These are phyloP conservation scores for Oryzias dopingdopingensis DNA, from an alignment of 2,797 vertebrate genomes.

Conservation along the genomic window DNA sequence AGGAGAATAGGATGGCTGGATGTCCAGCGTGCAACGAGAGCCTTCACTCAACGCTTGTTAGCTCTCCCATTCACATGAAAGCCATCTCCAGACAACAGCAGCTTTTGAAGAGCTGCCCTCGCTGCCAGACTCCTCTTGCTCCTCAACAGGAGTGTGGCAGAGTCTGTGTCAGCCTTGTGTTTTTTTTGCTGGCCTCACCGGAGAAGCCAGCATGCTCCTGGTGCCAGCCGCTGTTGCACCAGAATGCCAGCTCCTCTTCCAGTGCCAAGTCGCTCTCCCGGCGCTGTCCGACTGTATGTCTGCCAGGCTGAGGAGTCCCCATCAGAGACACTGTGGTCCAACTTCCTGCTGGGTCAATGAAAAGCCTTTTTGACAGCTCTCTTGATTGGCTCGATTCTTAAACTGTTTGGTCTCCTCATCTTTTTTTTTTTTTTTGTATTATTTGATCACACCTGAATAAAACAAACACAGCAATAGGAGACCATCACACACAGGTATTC, in stretches of 20 bases:
- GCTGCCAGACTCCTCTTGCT: slow-evolving; percentile 68
- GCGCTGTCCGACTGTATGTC: slow-evolving; percentile 67
- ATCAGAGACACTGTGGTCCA: slow-evolving; percentile 60
- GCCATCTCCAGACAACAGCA: slow-evolving; percentile 67
- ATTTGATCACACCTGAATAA: slow-evolving; percentile 29
- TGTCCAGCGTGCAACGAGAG: slow-evolving; percentile 58
- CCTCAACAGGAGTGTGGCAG: slow-evolving; percentile 66
- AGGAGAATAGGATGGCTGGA: slow-evolving; percentile 64
- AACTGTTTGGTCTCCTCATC: slow-evolving; percentile 38
- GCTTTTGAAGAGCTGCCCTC: slow-evolving; percentile 67
- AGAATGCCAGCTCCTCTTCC: slow-evolving; percentile 52
- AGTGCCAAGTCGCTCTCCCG: slow-evolving; percentile 62
- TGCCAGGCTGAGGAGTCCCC: slow-evolving; percentile 70
- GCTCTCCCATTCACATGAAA: slow-evolving; percentile 69
- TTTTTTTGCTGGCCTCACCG: slow-evolving; percentile 49
- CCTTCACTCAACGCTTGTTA: slow-evolving; percentile 68
- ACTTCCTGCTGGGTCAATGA: slow-evolving; percentile 66
- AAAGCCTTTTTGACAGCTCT: slow-evolving; percentile 75
- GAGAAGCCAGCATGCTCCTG: slow-evolving; percentile 53
- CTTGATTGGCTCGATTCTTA: slow-evolving; percentile 59
- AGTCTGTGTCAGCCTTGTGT: slow-evolving; percentile 48
- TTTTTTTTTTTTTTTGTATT: slow-evolving; percentile 14
- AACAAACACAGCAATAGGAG: not conserved
- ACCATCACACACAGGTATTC: not conserved
- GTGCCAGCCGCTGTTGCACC: slow-evolving; percentile 62